Evolutionary conservation across 2,888 invertebrate species (phyloP).

Genomic region (Merodon equestris): DNA sequence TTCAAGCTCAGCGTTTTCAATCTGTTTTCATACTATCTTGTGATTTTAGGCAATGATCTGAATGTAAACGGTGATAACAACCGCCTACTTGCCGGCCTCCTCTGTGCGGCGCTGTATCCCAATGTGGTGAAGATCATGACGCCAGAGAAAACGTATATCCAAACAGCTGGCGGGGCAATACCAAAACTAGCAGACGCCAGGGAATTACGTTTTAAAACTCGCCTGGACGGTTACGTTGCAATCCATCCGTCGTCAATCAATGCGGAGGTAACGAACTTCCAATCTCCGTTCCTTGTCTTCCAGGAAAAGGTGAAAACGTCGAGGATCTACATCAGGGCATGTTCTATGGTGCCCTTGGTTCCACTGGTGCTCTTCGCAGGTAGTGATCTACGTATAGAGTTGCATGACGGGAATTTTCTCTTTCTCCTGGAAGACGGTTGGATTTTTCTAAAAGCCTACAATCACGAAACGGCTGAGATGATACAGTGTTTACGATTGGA

Average conservation of each 20-base stretch:
- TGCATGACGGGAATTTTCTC: conserved; percentile 86
- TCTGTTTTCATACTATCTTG: conserved; percentile 4
- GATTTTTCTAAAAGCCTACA: conserved; percentile 89
- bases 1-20: neutral
- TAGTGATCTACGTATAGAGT: conserved; percentile 85
- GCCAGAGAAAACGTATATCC: conserved; percentile 87
- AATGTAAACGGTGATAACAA: conserved; percentile 88
- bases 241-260: conserved; percentile 90
- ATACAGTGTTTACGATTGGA: conserved; percentile 88
- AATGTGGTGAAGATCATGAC: conserved; percentile 91
- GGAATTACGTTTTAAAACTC: conserved; percentile 87
- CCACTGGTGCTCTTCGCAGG: conserved; percentile 87
- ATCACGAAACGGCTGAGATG: conserved; percentile 90
- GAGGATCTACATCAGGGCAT: conserved; percentile 88
- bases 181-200: conserved; percentile 85
- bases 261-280: conserved; percentile 82
- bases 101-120: conserved; percentile 96
- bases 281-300: conserved; percentile 88
- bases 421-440: conserved; percentile 89
- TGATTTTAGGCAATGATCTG: conserved; percentile 79
- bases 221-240: conserved; percentile 85
- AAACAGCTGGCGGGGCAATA: conserved; percentile 86
- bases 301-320: conserved; percentile 92
- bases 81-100: conserved; percentile 87
- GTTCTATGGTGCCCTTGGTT: conserved; percentile 88